Percentiles rank a stretch among this genome's conserved stretches.
These are phyloP conservation scores for Laupala kohalensis DNA, from an alignment of 1,140 invertebrate genomes.

Conservation along the genomic window DNA sequence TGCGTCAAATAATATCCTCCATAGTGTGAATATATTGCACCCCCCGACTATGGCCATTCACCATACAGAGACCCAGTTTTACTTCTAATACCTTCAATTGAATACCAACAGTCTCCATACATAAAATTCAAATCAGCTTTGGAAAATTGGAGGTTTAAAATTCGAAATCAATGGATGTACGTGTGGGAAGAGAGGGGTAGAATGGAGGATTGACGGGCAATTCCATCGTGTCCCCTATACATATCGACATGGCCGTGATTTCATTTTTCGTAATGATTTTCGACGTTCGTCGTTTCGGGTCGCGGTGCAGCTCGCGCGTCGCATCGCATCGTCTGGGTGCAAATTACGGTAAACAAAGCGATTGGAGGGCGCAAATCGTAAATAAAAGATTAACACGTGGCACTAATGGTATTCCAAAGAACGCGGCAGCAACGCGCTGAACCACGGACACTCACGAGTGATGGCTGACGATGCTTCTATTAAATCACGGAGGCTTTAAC, in stretches of 20 bases:
- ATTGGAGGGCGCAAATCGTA: background rate
- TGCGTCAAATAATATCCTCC: too few species aligned
- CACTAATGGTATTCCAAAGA: background rate
- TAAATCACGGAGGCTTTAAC: background rate
- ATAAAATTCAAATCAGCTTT: background rate
- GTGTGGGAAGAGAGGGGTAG: too few species aligned
- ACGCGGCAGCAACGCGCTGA: background rate
- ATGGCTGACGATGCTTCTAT: background rate
- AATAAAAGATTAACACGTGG: background rate
- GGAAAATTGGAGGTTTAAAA: background rate
- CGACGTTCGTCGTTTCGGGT: background rate
- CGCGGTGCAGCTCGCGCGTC: background rate
- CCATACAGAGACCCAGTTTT: too few species aligned
- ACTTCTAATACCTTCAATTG: too few species aligned
- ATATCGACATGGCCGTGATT: too few species aligned
- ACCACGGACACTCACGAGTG: background rate
- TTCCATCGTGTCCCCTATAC: too few species aligned
- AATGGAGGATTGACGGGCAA: too few species aligned
- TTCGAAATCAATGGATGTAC: background rate
- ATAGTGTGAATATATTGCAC: too few species aligned
- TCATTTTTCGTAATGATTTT: background rate
- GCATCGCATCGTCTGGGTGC: background rate
- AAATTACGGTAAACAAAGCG: background rate
- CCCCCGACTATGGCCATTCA: too few species aligned
- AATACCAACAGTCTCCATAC: background rate